Base-by-base conservation (phyloP, 2,888 invertebrate species). In the Leptogaster cylindrica region DNA sequence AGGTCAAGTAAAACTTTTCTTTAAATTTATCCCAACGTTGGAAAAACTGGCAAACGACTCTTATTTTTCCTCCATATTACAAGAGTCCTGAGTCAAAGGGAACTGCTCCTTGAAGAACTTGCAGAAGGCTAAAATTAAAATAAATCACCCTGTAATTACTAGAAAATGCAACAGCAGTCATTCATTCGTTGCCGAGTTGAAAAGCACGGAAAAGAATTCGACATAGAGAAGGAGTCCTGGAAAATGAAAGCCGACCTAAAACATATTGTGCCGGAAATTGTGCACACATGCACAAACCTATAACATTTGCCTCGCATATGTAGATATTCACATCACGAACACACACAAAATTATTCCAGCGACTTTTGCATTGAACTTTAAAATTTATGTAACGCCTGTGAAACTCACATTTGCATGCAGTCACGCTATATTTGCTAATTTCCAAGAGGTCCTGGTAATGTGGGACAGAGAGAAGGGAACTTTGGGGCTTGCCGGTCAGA, bases 281-380 rank as follows among this genome's bases (percentile, higher is more conserved):
- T n/a, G n/a, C n/a, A n/a, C n/a, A n/a, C n/a, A n/a, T n/a, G n/a
- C n/a, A n/a, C n/a, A n/a, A n/a, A n/a, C n/a, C n/a, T n/a, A n/a
- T n/a, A n/a, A n/a, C 2, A 16, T 16, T 18, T 41, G 41, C 10
- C 6, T 14, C 6, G 6, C 16, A 3, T 41, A 36, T 41, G 41
- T 41, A 41, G 16, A 41, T n/a, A n/a, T 10, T 1, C 12, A 10
- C 18, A 41, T 3, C 2, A 18, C 5, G 41, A 41, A 7, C 18
- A 5, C 16, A 41, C 10, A 41, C 5, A 41, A 14, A 41, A n/a
- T 6, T 16, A 41, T 41, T 41, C 20, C 41, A 41, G 41, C 41
- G 41, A 41, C 41, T 41, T 31, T 41, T 41, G 41, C 41, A 41
- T 41, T 41, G 41, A 41, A 41, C 41, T 41, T 41, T 41, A 41